Base-by-base conservation (phyloP, 2,797 vertebrate species). In the Scleropages formosus region DNA sequence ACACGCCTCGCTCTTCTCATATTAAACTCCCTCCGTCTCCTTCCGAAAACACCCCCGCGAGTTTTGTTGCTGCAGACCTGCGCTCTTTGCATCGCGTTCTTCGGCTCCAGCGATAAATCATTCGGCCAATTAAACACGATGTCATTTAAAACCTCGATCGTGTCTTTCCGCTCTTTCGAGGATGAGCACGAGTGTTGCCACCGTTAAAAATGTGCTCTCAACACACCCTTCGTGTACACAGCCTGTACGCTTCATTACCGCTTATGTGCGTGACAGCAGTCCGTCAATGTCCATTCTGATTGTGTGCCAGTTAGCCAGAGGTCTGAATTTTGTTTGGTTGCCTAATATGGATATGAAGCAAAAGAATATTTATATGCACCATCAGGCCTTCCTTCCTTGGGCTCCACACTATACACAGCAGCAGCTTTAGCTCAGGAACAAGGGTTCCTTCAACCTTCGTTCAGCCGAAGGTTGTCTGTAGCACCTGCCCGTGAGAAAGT, bases 301-400 rank as follows among this genome's bases (percentile, higher is more conserved):
- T 31, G 53, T 65, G 22, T n/a, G 11, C n/a, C 73, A 66, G 44
- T 67, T 75, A 75, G 12, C 49, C 63, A 66, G n/a, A 27, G 56
- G 12, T 20, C 24, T n/a, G 70, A 26, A 62, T 66, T 44, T 6
- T 58, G 58, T 66, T 75, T 58, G 53, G 26, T 31, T 46, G n/a
- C 63, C 49, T 66, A 20, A 58, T 67, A 46, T 31, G 44, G 58
- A 58, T 18, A 53, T 56, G 11, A 66, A 20, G 27, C 18, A 22
- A 46, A 61, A 24, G 20, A n/a, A 58, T 26, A 51, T 67, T 67
- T 16, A 13, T 10, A 56, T 3, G 46, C 4, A 13, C 66, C 66
- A 11, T 47, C 39, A 44, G 6, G 64, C 7, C 22, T 10, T 63
- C 20, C 39, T n/a, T 15, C 9, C 22, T 20, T 73, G 24, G 12